These are phyloP conservation scores for Myotis yumanensis DNA, from an alignment of 2,113 vertebrate species.

Conservation along the genomic window DNA sequence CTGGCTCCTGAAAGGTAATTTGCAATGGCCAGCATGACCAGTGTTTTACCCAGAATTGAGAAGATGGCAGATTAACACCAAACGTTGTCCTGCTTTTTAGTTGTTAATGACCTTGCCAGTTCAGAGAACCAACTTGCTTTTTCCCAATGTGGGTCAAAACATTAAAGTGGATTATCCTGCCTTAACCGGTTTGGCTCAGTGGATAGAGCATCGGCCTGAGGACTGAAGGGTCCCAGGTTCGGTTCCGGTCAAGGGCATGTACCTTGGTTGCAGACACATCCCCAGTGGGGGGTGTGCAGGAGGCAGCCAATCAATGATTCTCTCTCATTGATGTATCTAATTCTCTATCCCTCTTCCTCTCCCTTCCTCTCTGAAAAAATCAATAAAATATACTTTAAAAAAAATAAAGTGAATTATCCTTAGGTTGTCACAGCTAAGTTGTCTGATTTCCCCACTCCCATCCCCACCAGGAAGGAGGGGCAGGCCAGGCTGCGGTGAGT, in stretches of 20 bases:
- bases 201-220: too few species aligned
- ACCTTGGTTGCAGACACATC: too few species aligned
- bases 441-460: background rate
- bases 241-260: too few species aligned
- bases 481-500: background rate
- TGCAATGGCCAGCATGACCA: constrained; percentile 24
- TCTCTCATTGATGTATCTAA: too few species aligned
- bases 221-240: too few species aligned
- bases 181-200: too few species aligned
- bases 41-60: constrained; percentile 52
- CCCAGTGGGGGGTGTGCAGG: too few species aligned
- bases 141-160: background rate
- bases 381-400: too few species aligned
- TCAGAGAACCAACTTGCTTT: constrained; percentile 41
- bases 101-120: constrained; percentile 47
- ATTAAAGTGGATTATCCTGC: background rate
- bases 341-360: too few species aligned
- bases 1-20: constrained; percentile 56
- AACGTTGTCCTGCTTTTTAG: background rate
- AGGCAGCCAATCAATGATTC: too few species aligned
- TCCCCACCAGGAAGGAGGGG: background rate
- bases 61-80: constrained; percentile 17
- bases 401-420: background rate
- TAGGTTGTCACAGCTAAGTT: background rate
- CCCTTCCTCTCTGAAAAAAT: too few species aligned